phyloP scores from a whole-genome alignment of 2,888 invertebrate genomes.

The Drosophila percnosoma region DNA sequence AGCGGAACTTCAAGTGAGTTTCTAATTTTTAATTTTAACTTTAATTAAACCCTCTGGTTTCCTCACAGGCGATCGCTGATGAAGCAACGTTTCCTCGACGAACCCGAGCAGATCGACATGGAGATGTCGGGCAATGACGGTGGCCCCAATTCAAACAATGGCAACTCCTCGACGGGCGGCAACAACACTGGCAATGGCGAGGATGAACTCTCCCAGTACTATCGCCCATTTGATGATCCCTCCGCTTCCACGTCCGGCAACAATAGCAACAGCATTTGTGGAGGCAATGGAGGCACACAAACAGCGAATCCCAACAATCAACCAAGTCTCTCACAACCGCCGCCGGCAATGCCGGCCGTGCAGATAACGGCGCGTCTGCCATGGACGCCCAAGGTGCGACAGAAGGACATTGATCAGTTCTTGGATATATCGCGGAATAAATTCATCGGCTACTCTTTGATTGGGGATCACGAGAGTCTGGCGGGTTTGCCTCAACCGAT shows the following conservation, averaged over 20 bases:
- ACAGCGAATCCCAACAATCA: slow-evolving; percentile 82
- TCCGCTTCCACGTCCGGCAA: slow-evolving; percentile 77
- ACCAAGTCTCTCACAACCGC: slow-evolving; percentile 66
- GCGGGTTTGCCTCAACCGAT: slow-evolving; percentile 98
- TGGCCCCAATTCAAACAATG: slow-evolving; percentile 68
- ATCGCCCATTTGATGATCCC: slow-evolving; percentile 84
- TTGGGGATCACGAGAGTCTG: slow-evolving; percentile 93
- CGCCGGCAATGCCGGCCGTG: slow-evolving; percentile 73
- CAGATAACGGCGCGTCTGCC: slow-evolving; percentile 88
- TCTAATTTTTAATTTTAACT: not conserved
- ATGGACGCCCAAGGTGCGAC: slow-evolving; percentile 98
- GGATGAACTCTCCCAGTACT: slow-evolving; percentile 85
- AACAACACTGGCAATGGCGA: slow-evolving; percentile 82
- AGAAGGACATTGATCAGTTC: slow-evolving; percentile 96
- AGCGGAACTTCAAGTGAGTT: slow-evolving; percentile 89
- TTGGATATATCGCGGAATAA: slow-evolving; percentile 95
- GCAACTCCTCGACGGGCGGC: slow-evolving; percentile 47
- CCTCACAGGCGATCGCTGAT: slow-evolving; percentile 87
- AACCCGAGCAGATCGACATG: slow-evolving; percentile 90
- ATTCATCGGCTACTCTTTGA: slow-evolving; percentile 97
- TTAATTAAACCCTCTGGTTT: not conserved
- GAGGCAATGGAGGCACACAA: not conserved
- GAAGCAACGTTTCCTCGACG: slow-evolving; percentile 96
- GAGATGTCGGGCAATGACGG: slow-evolving; percentile 87
- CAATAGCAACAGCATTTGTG: slow-evolving; percentile 49